These are phyloP conservation scores for Turritopsis rubra DNA, from an alignment of 30 jellyfish, hydroid and myxozoan genomes.

Conservation along the genomic window DNA sequence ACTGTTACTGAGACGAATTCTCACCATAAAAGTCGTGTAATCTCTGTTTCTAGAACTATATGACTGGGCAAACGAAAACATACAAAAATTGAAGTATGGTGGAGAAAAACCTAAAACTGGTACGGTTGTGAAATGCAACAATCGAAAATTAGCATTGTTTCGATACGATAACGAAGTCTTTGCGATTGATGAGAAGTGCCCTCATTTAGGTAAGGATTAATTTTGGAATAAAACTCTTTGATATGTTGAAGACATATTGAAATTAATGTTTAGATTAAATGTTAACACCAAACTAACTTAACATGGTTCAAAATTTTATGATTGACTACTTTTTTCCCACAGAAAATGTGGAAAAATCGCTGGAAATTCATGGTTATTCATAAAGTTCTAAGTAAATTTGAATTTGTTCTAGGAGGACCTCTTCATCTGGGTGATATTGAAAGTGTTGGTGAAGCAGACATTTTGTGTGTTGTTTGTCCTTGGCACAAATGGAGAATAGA, in stretches of 20 bases:
- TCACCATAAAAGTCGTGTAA: too few relatives aligned
- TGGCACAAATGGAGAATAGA: conserved; percentile 91
- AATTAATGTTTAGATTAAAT: background rate
- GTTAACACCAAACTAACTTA: background rate
- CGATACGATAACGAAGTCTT: conserved; percentile 56
- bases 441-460: conserved; percentile 45
- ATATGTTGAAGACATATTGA: background rate
- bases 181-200: conserved; percentile 91
- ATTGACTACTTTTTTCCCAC: too few relatives aligned
- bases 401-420: conserved; percentile 90
- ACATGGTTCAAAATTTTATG: too few relatives aligned
- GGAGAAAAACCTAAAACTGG: conserved; percentile 39
- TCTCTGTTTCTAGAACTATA: conserved; percentile 9
- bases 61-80: conserved; percentile 6
- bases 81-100: background rate
- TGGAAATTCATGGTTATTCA: too few relatives aligned
- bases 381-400: too few relatives aligned
- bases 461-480: conserved; percentile 78
- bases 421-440: conserved; percentile 92
- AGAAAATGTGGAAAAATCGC: too few relatives aligned
- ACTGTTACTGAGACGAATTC: too few relatives aligned
- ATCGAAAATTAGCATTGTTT: conserved; percentile 63
- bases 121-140: conserved; percentile 34
- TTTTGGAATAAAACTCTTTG: background rate
- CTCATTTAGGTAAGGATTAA: conserved; percentile 53